Evolutionary conservation across 2,888 invertebrate species (phyloP).

Genomic region (Phrixothrix hirtus): DNA sequence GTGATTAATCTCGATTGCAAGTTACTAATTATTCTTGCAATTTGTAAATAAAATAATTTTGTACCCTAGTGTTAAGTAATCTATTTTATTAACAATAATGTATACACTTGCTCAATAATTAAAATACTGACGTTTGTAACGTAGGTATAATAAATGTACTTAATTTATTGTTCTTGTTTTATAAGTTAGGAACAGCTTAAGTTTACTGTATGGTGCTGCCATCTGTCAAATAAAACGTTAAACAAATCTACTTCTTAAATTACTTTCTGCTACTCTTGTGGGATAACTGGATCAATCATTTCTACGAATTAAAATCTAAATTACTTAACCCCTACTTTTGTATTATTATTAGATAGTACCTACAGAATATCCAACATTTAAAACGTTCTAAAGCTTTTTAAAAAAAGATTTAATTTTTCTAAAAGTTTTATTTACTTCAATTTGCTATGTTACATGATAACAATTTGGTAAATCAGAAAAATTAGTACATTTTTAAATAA

Average conservation of each 20-base stretch:
- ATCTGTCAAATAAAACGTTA: constrained; percentile 40
- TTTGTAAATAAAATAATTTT: constrained; percentile 32
- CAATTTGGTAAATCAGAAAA: too few relatives aligned
- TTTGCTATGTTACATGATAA: too few relatives aligned
- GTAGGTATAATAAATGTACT: constrained; percentile 25
- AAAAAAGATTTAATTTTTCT: too few relatives aligned
- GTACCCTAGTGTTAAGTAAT: constrained; percentile 34
- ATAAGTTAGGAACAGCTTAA: constrained; percentile 47
- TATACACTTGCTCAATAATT: constrained; percentile 56
- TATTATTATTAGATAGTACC: too few relatives aligned
- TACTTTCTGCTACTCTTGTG: background rate
- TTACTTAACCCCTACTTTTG: too few relatives aligned
- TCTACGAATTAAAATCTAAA: too few relatives aligned
- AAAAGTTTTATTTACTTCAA: too few relatives aligned
- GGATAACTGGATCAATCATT: too few relatives aligned
- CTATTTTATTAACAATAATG: constrained; percentile 46
- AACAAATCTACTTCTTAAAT: background rate
- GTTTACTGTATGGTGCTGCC: constrained; percentile 54
- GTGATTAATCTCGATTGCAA: too few relatives aligned
- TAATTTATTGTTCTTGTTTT: constrained; percentile 41
- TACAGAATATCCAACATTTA: too few relatives aligned
- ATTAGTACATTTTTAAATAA: too few relatives aligned
- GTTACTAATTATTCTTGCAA: constrained; percentile 32
- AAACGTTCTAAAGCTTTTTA: too few relatives aligned
- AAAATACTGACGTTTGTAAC: constrained; percentile 37